Base-by-base conservation (phyloP, 2,113 vertebrate genomes). In the Oncorhynchus keta region DNA sequence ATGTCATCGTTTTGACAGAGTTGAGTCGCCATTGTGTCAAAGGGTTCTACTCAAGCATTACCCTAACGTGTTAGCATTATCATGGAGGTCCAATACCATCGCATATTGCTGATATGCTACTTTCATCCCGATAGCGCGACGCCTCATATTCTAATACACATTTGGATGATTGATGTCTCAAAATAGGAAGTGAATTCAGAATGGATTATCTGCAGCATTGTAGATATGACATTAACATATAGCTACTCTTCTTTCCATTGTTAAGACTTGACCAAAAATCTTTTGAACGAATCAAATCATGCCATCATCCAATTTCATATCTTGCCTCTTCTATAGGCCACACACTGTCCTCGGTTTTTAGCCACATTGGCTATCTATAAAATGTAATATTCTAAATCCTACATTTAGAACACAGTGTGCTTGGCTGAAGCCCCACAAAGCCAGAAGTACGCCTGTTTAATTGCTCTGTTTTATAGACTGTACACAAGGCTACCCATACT, bases 381-480 rank as follows among this genome's bases (percentile, higher is more conserved):
- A 30, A 59, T 81, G 79, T 79, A 82, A 80, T 85, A 76, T 83
- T 84, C 84, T 85, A 74, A 82, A 86, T 88, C 83, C 84, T 86
- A 75, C 83, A 86, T 88, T 86, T 88, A 83, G 78, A 84, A 77
- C 77, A 85, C 81, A 84, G 83, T 89, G 78, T 70, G 76, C 79
- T 85, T 32, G 80, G 74, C 83, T 85, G 28, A 78, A 82, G 79
- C 83, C 83, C 86, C 82, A 83, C 83, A 85, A 57, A 88, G 84
- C 91, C 86, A 90, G 88, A 89, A 84, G 86, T 88, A 86, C 84
- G 84, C 88, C 77, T 81, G 7, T 90, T 89, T 91, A 92, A 91
- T 87, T 90, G 88, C 88, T 80, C 74, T 85, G 78, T 91, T 91
- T 89, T 91, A 91, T 88, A 89, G 87, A 90, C 84, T 90, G 84